phyloP scores from a whole-genome alignment of 1,140 invertebrate genomes.

The Dolichoris vasculosae region DNA sequence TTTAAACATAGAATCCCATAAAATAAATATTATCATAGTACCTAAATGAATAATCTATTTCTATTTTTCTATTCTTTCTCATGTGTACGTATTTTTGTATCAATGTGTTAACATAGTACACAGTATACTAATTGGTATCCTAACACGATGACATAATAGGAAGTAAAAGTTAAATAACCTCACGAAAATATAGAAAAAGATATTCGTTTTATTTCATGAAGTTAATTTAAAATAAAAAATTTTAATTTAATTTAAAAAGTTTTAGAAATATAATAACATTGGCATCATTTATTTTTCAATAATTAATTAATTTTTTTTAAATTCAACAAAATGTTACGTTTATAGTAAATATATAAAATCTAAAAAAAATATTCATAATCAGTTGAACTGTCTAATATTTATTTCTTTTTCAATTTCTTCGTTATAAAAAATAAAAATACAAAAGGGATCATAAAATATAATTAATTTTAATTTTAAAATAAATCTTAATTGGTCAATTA shows the following conservation, averaged over 20 bases:
- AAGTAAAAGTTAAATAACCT: neutral
- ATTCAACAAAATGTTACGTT: too few relatives aligned
- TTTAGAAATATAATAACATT: too few relatives aligned
- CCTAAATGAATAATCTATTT: neutral
- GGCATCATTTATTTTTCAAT: too few relatives aligned
- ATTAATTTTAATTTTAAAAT: neutral
- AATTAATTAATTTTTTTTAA: too few relatives aligned
- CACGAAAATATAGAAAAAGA: neutral
- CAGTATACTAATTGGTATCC: slow-evolving; percentile 20
- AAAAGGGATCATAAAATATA: neutral
- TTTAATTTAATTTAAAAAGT: neutral
- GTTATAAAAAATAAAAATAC: too few relatives aligned
- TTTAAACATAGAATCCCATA: too few relatives aligned
- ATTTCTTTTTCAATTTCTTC: too few relatives aligned
- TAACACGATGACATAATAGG: neutral
- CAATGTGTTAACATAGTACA: neutral
- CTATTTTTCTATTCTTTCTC: neutral
- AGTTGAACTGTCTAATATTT: too few relatives aligned
- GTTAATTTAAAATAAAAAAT: neutral
- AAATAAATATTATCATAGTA: too few relatives aligned
- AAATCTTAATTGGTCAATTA: neutral
- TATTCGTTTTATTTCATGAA: neutral
- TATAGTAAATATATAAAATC: too few relatives aligned
- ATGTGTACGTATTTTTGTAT: slow-evolving; percentile 3
- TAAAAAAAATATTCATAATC: too few relatives aligned